Base-by-base conservation (phyloP, 1,140 invertebrate genomes). In the Rhopalosiphum maidis region DNA sequence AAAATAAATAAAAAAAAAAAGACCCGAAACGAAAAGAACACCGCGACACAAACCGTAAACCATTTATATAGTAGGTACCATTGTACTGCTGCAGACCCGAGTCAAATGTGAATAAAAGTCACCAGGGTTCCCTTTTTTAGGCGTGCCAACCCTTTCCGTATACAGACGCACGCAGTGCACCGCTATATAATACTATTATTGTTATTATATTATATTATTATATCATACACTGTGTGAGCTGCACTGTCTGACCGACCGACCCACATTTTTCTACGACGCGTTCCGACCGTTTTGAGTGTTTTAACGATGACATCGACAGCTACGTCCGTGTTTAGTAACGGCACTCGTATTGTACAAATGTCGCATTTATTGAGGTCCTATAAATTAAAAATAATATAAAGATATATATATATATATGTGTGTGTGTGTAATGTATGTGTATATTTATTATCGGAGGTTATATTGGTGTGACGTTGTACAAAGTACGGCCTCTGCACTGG, bases 21-120 rank as follows among this genome's bases (percentile, higher is more conserved):
- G 83, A 85, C 48, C 88, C 51, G 35, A 11, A 60, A 60, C 51
- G 51, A 90, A 90, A 90, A 90, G 88, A 48, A 55, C 21, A n/a
- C 37, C 22, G 23, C 90, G 48, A 77, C 60, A n/a, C n/a, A n/a
- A 77, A 5, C 37, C 37, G 55, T 68, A 91, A 77, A 91, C 41
- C 23, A 68, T 41, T 68, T 22, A 23, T 25, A 23, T 25, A 25
- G 37, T 37, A 43, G 37, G 37, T 43, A 35, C n/a, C 60, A 77
- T 77, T 77, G 60, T 77, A 77, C 60, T 77, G 30, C 30, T n/a
- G 30, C n/a, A 60, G 37, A 54, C 48, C 15, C 4, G 37, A 43
- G 43, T 41, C n/a, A 54, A 55, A 89, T 48, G 46, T 48, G 46
- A 6, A 43, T 51, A 90, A 60, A 90, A 60, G 54, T 90, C 51